Percentiles rank a stretch among this genome's conserved stretches.
Evolutionary conservation across 2,888 invertebrate genomes (phyloP).

Genomic region (Zelleria hepariella): DNA sequence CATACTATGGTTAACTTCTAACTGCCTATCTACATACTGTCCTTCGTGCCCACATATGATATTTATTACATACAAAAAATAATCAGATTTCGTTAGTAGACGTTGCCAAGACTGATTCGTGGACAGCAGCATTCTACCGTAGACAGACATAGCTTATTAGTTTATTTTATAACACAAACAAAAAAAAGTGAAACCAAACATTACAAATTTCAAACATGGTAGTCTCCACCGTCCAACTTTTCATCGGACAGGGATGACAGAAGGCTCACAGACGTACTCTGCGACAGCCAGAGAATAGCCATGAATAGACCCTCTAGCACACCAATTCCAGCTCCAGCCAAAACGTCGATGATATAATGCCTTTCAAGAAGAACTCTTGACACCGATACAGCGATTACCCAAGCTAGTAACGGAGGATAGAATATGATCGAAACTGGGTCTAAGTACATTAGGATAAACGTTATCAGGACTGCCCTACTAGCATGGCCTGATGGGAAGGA

Average conservation of each 20-base stretch:
- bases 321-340: constrained; percentile 82
- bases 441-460: constrained; percentile 78
- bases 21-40: too few species aligned
- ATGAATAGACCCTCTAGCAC: constrained; percentile 77
- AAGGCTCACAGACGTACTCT: constrained; percentile 71
- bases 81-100: too few species aligned
- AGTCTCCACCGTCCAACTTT: constrained; percentile 78
- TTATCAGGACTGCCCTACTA: constrained; percentile 84
- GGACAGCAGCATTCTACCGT: too few species aligned
- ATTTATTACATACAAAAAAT: too few species aligned
- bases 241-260: constrained; percentile 77
- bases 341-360: constrained; percentile 90
- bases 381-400: constrained; percentile 81
- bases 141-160: too few species aligned
- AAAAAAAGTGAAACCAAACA: background rate
- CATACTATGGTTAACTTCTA: too few species aligned
- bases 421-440: constrained; percentile 75
- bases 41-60: too few species aligned
- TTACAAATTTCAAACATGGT: constrained; percentile 67
- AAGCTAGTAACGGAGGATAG: constrained; percentile 77
- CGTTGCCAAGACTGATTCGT: too few species aligned
- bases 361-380: constrained; percentile 88
- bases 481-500: constrained; percentile 96
- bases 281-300: constrained; percentile 78
- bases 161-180: background rate